Conservation (phyloP, 2,113 vertebrate species). For the Panurus biarmicus region DNA sequence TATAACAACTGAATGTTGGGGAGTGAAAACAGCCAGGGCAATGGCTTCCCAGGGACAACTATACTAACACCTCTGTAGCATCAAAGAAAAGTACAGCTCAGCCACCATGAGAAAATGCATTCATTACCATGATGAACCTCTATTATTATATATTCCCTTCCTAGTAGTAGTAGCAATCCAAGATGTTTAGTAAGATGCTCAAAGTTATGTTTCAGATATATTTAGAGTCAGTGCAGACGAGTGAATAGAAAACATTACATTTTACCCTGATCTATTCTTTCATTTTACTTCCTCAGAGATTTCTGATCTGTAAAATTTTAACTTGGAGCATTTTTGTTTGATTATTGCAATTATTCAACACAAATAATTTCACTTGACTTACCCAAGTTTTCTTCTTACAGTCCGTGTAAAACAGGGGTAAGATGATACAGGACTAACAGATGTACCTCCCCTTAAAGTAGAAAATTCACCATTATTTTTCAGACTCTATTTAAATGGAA, state of each 20-base stretch:
- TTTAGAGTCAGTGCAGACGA: neutral
- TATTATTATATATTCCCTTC: neutral
- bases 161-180: neutral
- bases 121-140: neutral
- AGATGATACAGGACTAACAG: neutral
- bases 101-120: neutral
- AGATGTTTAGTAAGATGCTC: neutral
- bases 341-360: neutral
- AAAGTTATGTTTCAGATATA: neutral
- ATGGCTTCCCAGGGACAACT: neutral
- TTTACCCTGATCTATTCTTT: neutral
- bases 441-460: neutral
- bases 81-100: neutral
- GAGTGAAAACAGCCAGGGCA: neutral
- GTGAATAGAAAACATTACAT: neutral
- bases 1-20: neutral
- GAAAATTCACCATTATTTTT: conserved; percentile 31
- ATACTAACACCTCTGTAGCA: neutral
- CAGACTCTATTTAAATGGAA: neutral
- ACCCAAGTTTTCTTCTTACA: conserved; percentile 47
- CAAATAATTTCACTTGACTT: neutral
- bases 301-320: neutral
- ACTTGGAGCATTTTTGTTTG: neutral
- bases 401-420: neutral
- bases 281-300: neutral